Evolutionary conservation across 2,888 invertebrate species (phyloP), one percentile per base, ranked within the genome.

Genomic region (Hyles lineata): DNA sequence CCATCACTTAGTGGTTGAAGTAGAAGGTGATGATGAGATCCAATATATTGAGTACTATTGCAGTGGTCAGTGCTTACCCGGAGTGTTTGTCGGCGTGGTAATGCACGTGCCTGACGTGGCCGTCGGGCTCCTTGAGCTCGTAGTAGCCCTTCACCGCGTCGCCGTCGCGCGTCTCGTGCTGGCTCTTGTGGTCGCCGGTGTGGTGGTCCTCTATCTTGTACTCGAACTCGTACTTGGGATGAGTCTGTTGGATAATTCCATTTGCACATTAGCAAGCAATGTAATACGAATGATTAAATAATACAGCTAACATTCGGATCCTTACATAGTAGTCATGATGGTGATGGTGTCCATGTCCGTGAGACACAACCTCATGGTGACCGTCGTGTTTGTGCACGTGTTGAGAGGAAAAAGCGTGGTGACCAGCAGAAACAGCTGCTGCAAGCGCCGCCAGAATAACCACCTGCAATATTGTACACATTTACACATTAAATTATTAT

Each of bases 171-270:
- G 29, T 29, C 29, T 29, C 29, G 29, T 29, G 29, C 29, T 29
- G 29, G 29, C 29, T 29, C 29, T 29, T 29, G 29, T 29, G 29
- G 29, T 29, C 29, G 3, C 29, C 29, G 29, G 29, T 29, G 83
- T 94, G 92, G 32, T 89, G 89, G 81, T 95, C 95, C 73, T 82
- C 79, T 67, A 88, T 85, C 76, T 86, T 85, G 81, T 87, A 87
- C 71, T 80, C 87, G 74, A 93, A 87, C 61, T 85, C 81, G 74
- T 88, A 88, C 73, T 87, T 87, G 11, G 87, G 88, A 78, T 93
- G 89, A 11, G 93, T 80, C 88, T 88, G 77, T 61, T 23, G 50
- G 21, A 25, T n/a, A 61, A n/a, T 50, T 25, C 43, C 17, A 58
- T 52, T 29, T 17, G 52, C 19, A 32, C n/a, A 8, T 55, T n/a